Conservation (phyloP, 1,140 invertebrate species). For the Drosophila ambigua region DNA sequence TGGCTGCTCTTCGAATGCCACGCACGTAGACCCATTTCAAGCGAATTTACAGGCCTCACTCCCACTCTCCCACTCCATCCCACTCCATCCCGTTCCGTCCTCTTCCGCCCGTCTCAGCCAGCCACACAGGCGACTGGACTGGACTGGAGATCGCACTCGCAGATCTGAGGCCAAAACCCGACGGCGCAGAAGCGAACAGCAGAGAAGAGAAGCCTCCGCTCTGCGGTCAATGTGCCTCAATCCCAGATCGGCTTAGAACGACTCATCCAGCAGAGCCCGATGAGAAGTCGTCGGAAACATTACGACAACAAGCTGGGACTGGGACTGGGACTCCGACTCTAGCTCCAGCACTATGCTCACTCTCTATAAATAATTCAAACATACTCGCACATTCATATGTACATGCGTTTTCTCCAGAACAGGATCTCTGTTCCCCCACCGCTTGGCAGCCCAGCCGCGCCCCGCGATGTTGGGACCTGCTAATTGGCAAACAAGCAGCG, state of each 20-base stretch:
- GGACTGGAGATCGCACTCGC: conserved; percentile 51
- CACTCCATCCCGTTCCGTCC: too few relatives aligned
- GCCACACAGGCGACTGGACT: background rate
- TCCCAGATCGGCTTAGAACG: conserved; percentile 1
- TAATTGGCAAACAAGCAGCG: conserved; percentile 61
- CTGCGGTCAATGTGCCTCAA: conserved; percentile 34
- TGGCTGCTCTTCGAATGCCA: conserved; percentile 57
- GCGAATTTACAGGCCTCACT: conserved; percentile 67
- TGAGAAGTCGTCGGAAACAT: conserved; percentile 62
- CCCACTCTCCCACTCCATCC: conserved; percentile 4
- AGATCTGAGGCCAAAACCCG: conserved; percentile 49
- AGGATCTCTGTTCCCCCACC: conserved; percentile 52
- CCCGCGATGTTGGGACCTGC: conserved; percentile 26
- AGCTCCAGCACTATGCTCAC: conserved; percentile 35
- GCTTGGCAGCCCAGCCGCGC: background rate
- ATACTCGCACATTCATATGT: background rate
- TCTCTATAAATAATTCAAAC: conserved; percentile 72
- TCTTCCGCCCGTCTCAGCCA: too few relatives aligned
- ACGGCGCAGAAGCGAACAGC: background rate
- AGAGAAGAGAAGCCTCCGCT: background rate
- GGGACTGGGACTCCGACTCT: too few relatives aligned
- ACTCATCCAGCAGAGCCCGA: conserved; percentile 2
- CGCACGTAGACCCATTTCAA: conserved; percentile 68
- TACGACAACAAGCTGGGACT: conserved; percentile 20
- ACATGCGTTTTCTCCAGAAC: conserved; percentile 55